Percentiles rank a stretch among this genome's conserved stretches.
These are phyloP conservation scores for Chamaea fasciata DNA, from an alignment of 2,113 vertebrate genomes.

Conservation along the genomic window DNA sequence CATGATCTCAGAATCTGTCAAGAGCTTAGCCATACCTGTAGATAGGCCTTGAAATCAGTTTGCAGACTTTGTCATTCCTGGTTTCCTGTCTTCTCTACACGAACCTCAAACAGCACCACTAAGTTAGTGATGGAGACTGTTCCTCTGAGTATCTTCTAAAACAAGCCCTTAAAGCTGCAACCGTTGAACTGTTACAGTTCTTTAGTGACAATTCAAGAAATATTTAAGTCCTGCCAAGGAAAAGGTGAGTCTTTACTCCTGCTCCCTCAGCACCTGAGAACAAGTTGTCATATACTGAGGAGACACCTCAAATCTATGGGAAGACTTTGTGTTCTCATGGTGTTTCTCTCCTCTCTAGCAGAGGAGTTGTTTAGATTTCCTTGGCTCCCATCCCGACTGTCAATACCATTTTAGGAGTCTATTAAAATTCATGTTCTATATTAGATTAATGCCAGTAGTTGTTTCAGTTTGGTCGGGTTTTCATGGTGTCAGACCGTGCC, in stretches of 20 bases:
- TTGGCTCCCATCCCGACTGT: not conserved
- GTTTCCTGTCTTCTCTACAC: rapidly evolving
- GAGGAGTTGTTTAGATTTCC: not conserved
- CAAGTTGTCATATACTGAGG: not conserved
- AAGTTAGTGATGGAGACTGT: not conserved
- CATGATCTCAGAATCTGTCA: not conserved
- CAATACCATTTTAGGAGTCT: not conserved
- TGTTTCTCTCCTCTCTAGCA: not conserved
- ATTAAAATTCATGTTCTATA: not conserved
- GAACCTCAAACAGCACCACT: not conserved
- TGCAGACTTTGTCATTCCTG: not conserved
- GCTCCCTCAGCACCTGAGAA: not conserved
- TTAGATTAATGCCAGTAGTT: not conserved
- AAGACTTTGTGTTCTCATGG: not conserved
- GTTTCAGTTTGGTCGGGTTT: not conserved
- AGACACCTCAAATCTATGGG: not conserved
- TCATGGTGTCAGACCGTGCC: not conserved
- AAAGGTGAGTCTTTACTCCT: not conserved
- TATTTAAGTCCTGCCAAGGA: not conserved
- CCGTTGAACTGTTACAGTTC: not conserved
- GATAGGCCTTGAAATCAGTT: not conserved
- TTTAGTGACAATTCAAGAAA: not conserved
- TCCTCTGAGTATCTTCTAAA: not conserved
- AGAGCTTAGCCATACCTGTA: not conserved
- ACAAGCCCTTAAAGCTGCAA: not conserved